Evolutionary conservation across 1,140 invertebrate species (phyloP).

Genomic region (Chlorops oryzae): DNA sequence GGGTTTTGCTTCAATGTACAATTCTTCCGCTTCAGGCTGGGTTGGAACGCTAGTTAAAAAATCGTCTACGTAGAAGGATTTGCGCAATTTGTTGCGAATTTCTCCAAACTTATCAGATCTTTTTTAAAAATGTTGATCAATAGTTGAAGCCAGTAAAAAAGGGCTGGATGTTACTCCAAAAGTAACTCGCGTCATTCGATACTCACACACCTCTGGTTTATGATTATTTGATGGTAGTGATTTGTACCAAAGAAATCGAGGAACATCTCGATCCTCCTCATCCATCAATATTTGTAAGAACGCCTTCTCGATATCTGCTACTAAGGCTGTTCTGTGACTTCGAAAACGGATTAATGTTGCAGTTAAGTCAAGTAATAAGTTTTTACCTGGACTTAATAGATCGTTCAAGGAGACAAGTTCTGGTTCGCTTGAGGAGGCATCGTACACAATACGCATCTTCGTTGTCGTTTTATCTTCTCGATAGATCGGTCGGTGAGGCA

Average conservation of each 20-base stretch:
- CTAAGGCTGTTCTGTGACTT: neutral
- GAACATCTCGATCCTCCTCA: conserved; percentile 1
- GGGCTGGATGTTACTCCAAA: no score
- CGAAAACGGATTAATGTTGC: no score
- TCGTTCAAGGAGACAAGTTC: neutral
- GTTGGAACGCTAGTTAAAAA: no score
- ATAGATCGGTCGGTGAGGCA: no score
- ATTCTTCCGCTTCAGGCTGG: neutral
- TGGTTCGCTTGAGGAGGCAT: conserved; percentile 28
- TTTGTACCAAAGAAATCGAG: conserved; percentile 4
- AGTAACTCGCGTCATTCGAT: conserved; percentile 10
- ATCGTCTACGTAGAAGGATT: conserved; percentile 10
- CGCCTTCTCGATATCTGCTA: conserved; percentile 5
- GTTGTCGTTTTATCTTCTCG: conserved; percentile 34
- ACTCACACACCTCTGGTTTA: neutral
- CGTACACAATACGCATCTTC: conserved; percentile 34
- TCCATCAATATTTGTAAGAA: conserved; percentile 3
- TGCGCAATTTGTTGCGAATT: no score
- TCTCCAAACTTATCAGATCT: no score
- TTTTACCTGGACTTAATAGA: neutral
- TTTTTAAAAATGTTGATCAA: neutral
- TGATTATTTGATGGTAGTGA: neutral
- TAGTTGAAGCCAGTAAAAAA: neutral
- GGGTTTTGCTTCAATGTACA: neutral
- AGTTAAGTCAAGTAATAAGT: neutral